A percentile compares a stretch with the other conserved stretches of the same genome.
phyloP scores from a whole-genome alignment of 2,888 invertebrate species.

The Eupithecia inturbata region DNA sequence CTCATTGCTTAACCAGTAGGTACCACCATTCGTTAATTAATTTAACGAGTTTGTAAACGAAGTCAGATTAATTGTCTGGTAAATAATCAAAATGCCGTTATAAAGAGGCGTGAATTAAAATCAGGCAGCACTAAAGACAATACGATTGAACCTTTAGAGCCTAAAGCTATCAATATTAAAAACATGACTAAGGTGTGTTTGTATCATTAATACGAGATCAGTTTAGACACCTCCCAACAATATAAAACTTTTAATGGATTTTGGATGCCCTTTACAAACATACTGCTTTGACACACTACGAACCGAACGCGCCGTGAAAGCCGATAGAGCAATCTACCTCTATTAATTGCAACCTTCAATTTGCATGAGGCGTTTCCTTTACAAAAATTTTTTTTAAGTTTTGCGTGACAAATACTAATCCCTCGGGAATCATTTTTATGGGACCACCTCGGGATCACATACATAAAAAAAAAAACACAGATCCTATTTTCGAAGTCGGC shows the following conservation, averaged over 20 bases:
- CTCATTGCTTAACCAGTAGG: neutral
- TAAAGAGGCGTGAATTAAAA: neutral
- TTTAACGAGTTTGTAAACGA: neutral
- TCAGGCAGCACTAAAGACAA: neutral
- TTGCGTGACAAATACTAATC: too few relatives aligned
- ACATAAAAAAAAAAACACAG: too few relatives aligned
- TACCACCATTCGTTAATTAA: neutral
- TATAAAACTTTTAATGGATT: slow-evolving; percentile 1
- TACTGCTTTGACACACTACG: too few relatives aligned
- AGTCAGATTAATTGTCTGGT: neutral
- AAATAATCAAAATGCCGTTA: neutral
- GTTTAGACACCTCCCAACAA: neutral
- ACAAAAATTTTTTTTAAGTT: too few relatives aligned
- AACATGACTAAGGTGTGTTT: slow-evolving; percentile 47
- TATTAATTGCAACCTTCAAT: neutral
- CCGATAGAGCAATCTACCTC: too few relatives aligned
- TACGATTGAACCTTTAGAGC: neutral
- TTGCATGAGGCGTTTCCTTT: too few relatives aligned
- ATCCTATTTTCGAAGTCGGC: too few relatives aligned
- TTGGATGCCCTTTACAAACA: neutral
- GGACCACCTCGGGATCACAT: too few relatives aligned
- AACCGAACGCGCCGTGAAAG: too few relatives aligned
- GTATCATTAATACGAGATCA: neutral
- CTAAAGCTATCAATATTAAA: slow-evolving; percentile 38
- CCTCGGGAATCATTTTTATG: too few relatives aligned